A percentile compares a stretch with the other conserved stretches of the same genome.
These are phyloP conservation scores for Cephus sareptanus DNA, from an alignment of 2,888 invertebrate genomes.

Conservation along the genomic window DNA sequence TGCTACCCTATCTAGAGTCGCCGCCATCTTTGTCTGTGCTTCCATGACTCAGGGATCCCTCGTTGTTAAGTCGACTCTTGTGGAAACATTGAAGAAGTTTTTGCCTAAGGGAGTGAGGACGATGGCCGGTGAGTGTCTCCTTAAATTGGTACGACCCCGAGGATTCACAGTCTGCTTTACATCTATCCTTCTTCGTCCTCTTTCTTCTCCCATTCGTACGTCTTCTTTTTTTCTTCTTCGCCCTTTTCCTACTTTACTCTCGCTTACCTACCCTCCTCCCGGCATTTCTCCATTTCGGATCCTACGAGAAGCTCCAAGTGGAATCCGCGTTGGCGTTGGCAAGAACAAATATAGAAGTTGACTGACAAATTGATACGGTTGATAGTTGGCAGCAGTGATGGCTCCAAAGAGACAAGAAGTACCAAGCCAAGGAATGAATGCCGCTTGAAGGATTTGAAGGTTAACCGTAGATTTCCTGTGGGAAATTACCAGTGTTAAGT, in stretches of 20 bases:
- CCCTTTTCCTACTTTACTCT: too few species aligned
- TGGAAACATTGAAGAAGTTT: background rate
- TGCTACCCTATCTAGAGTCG: background rate
- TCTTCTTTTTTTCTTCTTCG: too few species aligned
- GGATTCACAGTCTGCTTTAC: too few species aligned
- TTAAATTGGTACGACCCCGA: too few species aligned
- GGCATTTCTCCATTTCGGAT: too few species aligned
- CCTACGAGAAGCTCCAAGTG: too few species aligned
- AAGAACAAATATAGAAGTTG: conserved; percentile 6
- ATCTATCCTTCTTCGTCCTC: too few species aligned
- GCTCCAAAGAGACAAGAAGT: conserved; percentile 15
- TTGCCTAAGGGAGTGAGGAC: too few species aligned
- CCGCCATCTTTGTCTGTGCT: background rate
- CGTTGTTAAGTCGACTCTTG: conserved; percentile 2
- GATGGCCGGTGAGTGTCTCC: too few species aligned
- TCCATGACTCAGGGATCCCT: background rate
- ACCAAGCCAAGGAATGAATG: conserved; percentile 4
- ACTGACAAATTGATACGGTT: conserved; percentile 28
- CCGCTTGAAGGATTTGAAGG: conserved; percentile 15
- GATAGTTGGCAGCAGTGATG: conserved; percentile 13
- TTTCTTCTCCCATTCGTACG: too few species aligned
- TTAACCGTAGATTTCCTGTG: conserved; percentile 18
- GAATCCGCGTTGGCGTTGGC: conserved; percentile 2
- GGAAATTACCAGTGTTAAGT: conserved; percentile 14
- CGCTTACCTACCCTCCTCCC: too few species aligned